Evolutionary conservation across 2,888 invertebrate species (phyloP).

Genomic region (Melikaiella ostensackeni): DNA sequence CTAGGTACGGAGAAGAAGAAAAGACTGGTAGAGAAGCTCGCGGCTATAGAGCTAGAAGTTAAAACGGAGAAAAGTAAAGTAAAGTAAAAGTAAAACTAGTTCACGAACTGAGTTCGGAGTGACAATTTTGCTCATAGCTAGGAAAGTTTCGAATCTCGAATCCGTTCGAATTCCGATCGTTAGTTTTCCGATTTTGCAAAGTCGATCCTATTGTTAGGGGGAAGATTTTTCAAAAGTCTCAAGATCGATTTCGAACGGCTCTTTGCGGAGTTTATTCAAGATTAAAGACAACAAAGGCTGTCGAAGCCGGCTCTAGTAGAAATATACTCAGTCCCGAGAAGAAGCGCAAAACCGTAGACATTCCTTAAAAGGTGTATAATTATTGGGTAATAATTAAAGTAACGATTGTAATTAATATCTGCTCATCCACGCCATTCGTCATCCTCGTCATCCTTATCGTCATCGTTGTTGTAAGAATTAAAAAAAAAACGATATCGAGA

Average conservation of each 20-base stretch:
- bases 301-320: slow-evolving; percentile 49
- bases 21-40: slow-evolving; percentile 73
- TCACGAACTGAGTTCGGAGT: slow-evolving; percentile 43
- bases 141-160: slow-evolving; percentile 50
- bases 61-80: neutral
- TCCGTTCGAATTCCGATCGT: neutral
- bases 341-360: slow-evolving; percentile 54
- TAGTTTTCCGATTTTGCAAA: neutral
- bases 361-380: slow-evolving; percentile 57
- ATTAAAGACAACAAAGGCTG: slow-evolving; percentile 46
- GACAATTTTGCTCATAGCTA: slow-evolving; percentile 64
- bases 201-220: neutral
- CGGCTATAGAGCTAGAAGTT: slow-evolving; percentile 64
- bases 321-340: slow-evolving; percentile 54
- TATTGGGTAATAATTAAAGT: slow-evolving; percentile 48
- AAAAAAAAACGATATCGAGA: slow-evolving; percentile 50
- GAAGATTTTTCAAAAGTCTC: neutral
- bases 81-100: slow-evolving; percentile 27
- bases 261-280: neutral
- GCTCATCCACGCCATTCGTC: slow-evolving; percentile 49
- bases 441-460: slow-evolving; percentile 55
- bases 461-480: slow-evolving; percentile 63
- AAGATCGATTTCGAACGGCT: slow-evolving; percentile 1
- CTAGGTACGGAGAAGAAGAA: slow-evolving; percentile 71
- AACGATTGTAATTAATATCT: slow-evolving; percentile 42